Base-by-base conservation (phyloP, 2,888 invertebrate species). In the Caenorhabditis auriculariae region DNA sequence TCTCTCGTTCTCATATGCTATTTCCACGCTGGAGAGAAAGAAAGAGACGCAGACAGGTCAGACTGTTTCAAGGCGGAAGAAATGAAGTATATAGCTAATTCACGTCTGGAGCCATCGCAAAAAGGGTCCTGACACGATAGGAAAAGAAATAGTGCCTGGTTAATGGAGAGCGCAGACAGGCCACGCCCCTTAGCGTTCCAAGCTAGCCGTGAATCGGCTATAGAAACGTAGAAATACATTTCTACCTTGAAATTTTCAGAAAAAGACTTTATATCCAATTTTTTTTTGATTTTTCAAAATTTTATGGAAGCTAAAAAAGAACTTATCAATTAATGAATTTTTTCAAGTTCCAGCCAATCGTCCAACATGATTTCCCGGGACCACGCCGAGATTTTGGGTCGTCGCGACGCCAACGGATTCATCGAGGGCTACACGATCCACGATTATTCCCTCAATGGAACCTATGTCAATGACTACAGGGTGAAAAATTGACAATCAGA, bases 361-460 rank as follows among this genome's bases (percentile, higher is more conserved):
- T 39, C 42, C 21, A 83, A 82, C 51, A 82, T 84, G 74, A 83
- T 84, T 26, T 84, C 83, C 3, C 76, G 84, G 7, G 74, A 78
- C 42, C 84, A 84, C 71, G 82, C 83, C 7, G 80, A 81, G 49
- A 81, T 84, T 37, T 60, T 67, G 12, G 77, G 81, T 3, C 60
- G 60, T n/a, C 65, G 64, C 28, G 74, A 74, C 28, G 72, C 75
- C 17, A 71, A 77, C 51, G 82, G 82, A 4, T 62, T 66, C 9
- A 51, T 60, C 29, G 68, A 74, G 7, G 64, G 74, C 4, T 84
- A 82, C 69, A 60, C 69, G 5, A 72, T 84, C 4, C 58, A 69
- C 26, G 84, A 84, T 64, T 74, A 72, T 28, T 83, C 83, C 9
- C 74, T 84, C n/a, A 84, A 84, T 69, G 84, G 84, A 32, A 84